Conservation (phyloP, 2,797 vertebrate species). For the Anableps anableps region DNA sequence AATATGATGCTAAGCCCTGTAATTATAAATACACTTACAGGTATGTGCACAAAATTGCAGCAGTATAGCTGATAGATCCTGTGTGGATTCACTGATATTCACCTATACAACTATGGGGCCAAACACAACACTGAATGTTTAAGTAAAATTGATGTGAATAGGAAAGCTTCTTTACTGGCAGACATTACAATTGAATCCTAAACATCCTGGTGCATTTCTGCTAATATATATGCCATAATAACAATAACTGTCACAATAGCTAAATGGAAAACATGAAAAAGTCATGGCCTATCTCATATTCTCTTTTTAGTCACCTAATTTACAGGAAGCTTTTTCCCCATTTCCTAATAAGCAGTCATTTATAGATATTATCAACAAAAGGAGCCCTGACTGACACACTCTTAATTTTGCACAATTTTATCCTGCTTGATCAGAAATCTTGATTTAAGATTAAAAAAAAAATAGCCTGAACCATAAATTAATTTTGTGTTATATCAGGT, state of each 20-base stretch:
- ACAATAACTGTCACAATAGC: background rate
- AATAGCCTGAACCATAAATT: background rate
- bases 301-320: background rate
- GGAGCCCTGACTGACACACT: background rate
- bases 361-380: background rate
- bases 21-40: background rate
- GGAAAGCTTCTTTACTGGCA: background rate
- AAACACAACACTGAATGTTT: background rate
- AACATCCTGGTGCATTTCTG: background rate
- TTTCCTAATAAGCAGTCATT: background rate
- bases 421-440: background rate
- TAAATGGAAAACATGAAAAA: slow-evolving; percentile 1
- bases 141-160: background rate
- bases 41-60: background rate
- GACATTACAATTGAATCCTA: background rate
- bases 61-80: background rate
- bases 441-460: background rate
- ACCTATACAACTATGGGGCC: background rate
- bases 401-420: background rate
- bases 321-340: background rate
- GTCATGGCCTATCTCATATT: background rate
- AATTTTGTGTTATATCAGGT: background rate
- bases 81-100: background rate
- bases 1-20: background rate
- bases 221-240: background rate